Conservation (phyloP, 2,888 invertebrate species). For the Platycnemis pennipes region DNA sequence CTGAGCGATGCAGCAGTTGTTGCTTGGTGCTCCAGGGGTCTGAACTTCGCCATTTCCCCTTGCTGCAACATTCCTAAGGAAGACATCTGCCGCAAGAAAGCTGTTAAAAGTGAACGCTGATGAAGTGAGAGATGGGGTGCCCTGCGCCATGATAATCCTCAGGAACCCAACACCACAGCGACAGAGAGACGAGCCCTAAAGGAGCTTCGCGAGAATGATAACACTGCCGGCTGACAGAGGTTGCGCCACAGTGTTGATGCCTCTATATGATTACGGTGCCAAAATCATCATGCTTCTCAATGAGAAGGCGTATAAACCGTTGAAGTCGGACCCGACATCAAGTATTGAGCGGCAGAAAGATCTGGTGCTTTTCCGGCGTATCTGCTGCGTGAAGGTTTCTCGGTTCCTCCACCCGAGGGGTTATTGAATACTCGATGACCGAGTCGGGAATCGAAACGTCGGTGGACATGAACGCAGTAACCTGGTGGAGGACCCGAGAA, state of each 20-base stretch:
- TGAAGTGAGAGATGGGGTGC: not conserved
- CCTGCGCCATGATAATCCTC: not conserved
- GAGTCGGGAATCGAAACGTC: too few relatives aligned
- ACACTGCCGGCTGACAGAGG: not conserved
- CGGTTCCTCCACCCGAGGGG: too few relatives aligned
- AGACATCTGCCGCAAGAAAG: not conserved
- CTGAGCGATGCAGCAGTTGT: not conserved
- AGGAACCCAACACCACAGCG: constrained; percentile 5
- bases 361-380: too few relatives aligned
- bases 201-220: not conserved
- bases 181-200: not conserved
- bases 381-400: too few relatives aligned
- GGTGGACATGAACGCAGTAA: too few relatives aligned
- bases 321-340: constrained; percentile 9
- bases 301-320: not conserved
- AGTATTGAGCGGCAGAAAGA: not conserved
- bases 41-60: not conserved
- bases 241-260: not conserved
- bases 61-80: not conserved
- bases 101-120: not conserved
- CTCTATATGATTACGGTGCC: not conserved
- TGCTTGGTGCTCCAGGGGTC: not conserved
- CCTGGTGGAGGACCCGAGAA: too few relatives aligned
- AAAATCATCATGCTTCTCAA: constrained; percentile 5
- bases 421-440: too few relatives aligned